Base-by-base conservation (phyloP, 2,888 invertebrate genomes). In the Macropis europaea region DNA sequence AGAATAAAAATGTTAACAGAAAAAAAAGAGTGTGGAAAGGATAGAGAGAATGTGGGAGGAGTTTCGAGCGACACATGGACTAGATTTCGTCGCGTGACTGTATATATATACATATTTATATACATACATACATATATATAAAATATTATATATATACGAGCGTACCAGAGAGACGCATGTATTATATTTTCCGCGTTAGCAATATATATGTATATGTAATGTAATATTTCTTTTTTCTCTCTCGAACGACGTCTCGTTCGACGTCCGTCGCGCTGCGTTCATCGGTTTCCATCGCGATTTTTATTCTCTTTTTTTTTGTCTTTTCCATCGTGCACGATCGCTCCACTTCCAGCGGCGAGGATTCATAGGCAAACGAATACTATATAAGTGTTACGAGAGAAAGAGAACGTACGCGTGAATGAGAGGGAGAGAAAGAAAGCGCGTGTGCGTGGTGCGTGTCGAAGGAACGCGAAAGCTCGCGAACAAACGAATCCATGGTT, bases 171-270 rank as follows among this genome's bases (percentile, higher is more conserved):
- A 60, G 52, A 63, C 59, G 40, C 53, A 48, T 68, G 72, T 69
- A 72, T 67, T 64, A 75, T 73, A 75, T 64, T 61, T 73, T 47
- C 52, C 47, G 43, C 43, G 47, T 45, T 53, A 64, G 64, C 32
- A 52, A 71, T 42, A 42, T 42, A 42, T 42, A 42, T 42, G 19
- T 42, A 50, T 22, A 30, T 48, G 26, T 48, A n/a, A n/a, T n/a
- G n/a, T n/a, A n/a, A n/a, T 63, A 63, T 54, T 19, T 54, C n/a
- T 38, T 45, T 34, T 38, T 50, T 13, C 42, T 24, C 45, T 64
- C 42, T 56, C 22, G n/a, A 19, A 15, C 32, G 54, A 48, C 54
- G 53, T 53, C 36, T 47, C 62, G 52, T 57, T 72, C 69, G 62
- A 54, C 48, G 48, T 48, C 36, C 30, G 52, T 24, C 42, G 34